Base-by-base conservation (phyloP, 2,113 vertebrate species). In the Notechis scutatus region DNA sequence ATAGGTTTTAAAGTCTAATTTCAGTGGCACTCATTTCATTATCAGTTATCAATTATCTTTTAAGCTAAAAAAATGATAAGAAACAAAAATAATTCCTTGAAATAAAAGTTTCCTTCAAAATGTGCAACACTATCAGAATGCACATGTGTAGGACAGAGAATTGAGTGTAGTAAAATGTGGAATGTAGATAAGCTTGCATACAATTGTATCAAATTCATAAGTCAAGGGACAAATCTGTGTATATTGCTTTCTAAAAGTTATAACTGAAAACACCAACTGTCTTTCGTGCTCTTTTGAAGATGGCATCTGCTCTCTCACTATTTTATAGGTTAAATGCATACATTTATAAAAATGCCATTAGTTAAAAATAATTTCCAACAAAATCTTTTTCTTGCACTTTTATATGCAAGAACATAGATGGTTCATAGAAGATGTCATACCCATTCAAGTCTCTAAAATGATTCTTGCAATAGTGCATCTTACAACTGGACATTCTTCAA, bases 401-500 rank as follows among this genome's bases (percentile, higher is more conserved):
- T 91, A 45, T 50, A 11, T 61, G 29, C 15, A 87, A 87, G 56
- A 86, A 21, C 18, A n/a, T 34, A 20, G 55, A 59, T n/a, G 14
- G 42, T 20, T 45, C 5, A 3, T 85, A 1, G 47, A 11, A 85
- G 24, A 91, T 52, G 59, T 34, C 56, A 42, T 34, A 64, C 81
- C 34, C 34, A 85, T 88, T 81, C 6, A 45, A 45, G 1, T n/a
- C 47, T 29, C 89, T 93, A 86, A 87, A 21, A 89, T 92, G 59
- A 91, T 92, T 94, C 95, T 91, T 10, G 20, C 91, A 94, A 92
- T 91, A 97, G 97, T 97, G 96, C 94, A 93, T 18, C 15, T 92
- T 92, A 24, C 97, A 97, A 97, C 92, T 97, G 96, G 20, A 96
- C 95, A 94, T 52, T 93, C 87, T 26, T 93, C 93, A 39, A 26